Conservation (phyloP, 2,888 invertebrate species). For the Apoda limacodes region DNA sequence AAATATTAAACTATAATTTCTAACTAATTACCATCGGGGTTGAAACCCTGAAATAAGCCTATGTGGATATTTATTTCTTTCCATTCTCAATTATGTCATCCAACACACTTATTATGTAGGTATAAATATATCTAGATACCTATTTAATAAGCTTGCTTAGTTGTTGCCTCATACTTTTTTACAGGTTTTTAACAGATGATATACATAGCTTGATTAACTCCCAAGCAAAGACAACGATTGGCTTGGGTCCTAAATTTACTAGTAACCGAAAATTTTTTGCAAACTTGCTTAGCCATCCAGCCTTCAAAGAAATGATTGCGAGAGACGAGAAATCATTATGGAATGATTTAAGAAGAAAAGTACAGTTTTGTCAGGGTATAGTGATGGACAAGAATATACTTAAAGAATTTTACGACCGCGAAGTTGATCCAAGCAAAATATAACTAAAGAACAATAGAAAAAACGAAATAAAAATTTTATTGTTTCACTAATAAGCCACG, state of each 20-base stretch:
- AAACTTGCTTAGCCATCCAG: constrained; percentile 36
- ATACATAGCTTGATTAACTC: constrained; percentile 36
- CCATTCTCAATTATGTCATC: not conserved
- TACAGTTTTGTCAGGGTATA: constrained; percentile 39
- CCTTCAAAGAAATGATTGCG: constrained; percentile 40
- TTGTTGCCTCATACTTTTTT: constrained; percentile 10
- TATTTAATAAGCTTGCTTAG: not conserved
- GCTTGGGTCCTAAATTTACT: constrained; percentile 39
- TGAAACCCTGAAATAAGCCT: too few species aligned
- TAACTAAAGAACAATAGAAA: too few species aligned
- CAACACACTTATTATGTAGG: not conserved
- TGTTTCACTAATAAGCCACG: too few species aligned
- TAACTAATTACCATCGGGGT: too few species aligned
- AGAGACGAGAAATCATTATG: constrained; percentile 32
- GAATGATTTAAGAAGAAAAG: constrained; percentile 29
- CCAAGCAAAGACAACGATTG: constrained; percentile 48
- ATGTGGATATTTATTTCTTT: not conserved
- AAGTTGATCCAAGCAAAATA: constrained; percentile 35
- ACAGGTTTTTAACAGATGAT: constrained; percentile 38
- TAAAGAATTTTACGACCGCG: constrained; percentile 38
- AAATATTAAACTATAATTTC: too few species aligned
- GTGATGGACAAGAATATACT: constrained; percentile 33
- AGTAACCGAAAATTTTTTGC: constrained; percentile 51
- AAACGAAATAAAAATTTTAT: too few species aligned
- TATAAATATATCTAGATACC: not conserved